Conservation (phyloP, 1,140 invertebrate species). For the Myzus persicae region DNA sequence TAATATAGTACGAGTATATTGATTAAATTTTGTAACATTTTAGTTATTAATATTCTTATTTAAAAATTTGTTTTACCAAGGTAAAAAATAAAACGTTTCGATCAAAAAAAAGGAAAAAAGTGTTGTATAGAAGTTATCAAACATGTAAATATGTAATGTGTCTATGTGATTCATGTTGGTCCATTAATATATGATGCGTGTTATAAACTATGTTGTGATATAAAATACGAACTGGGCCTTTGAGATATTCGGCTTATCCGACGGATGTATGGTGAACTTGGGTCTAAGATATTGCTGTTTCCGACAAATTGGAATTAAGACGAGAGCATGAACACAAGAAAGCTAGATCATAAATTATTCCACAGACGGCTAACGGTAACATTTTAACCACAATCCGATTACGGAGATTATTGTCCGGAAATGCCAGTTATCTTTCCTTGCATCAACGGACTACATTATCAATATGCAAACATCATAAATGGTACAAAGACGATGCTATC, state of each 20-base stretch:
- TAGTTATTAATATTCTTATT: too few species aligned
- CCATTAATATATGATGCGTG: neutral
- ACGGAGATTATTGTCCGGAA: neutral
- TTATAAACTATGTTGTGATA: too few species aligned
- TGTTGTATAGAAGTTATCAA: neutral
- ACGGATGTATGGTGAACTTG: neutral
- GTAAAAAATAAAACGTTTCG: neutral
- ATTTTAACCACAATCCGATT: conserved; percentile 12
- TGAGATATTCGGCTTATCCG: neutral
- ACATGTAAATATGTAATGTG: too few species aligned
- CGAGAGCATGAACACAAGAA: neutral
- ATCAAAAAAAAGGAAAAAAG: neutral
- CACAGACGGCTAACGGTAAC: neutral
- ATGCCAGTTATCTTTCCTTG: neutral
- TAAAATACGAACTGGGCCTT: neutral
- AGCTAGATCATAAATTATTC: conserved; percentile 13
- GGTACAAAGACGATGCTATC: neutral
- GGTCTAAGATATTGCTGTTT: neutral
- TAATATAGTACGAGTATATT: too few species aligned
- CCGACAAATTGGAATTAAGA: neutral
- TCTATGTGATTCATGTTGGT: neutral
- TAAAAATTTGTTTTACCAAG: too few species aligned
- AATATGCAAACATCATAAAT: neutral
- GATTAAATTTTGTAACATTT: too few species aligned
- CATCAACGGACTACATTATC: neutral